Evolutionary conservation across 2,888 invertebrate genomes (phyloP), one percentile per base, ranked within the genome.

Genomic region (Autographa gamma): DNA sequence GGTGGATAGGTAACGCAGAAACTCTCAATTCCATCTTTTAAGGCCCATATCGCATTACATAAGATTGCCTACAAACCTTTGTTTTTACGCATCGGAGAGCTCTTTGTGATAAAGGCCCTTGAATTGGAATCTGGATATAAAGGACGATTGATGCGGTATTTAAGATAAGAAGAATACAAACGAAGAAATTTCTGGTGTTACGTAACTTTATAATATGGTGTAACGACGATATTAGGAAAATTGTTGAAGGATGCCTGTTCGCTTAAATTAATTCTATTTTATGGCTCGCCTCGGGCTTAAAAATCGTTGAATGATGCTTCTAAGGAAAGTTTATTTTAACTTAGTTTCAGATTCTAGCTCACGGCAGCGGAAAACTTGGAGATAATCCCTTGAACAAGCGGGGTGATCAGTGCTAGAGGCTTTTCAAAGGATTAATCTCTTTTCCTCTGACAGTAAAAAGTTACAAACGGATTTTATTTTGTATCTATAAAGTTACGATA

Each of bases 41-140:
- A 77, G 65, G 77, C 14, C 71, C 16, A 65, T 56, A 41, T 59
- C 66, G 66, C 62, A 74, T 74, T 70, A 65, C 63, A 52, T 66
- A 79, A 79, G 75, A 77, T 68, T 58, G 38, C 63, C 38, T 32
- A 41, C 43, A 32, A 32, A 63, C 56, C 65, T 64, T 65, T 60
- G 79, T 79, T 77, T 74, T 74, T 79, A 75, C 43, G 62, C 38
- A 67, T 58, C 59, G 59, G 25, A 14, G 41, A 58, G 52, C 56
- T 65, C 66, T 64, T 65, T 63, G 71, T 64, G 71, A 74, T 74
- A 79, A 74, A 71, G 16, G 66, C 66, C 18, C 43, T 34, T 60
- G 60, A 19, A 19, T 56, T 38, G 38, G 34, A 63, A 63, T 77
- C 34, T 70, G 34, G 61, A 59, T 9, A 16, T 70, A 11, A 60